Base-by-base conservation (phyloP, 2,888 invertebrate genomes). In the Elegia similella region DNA sequence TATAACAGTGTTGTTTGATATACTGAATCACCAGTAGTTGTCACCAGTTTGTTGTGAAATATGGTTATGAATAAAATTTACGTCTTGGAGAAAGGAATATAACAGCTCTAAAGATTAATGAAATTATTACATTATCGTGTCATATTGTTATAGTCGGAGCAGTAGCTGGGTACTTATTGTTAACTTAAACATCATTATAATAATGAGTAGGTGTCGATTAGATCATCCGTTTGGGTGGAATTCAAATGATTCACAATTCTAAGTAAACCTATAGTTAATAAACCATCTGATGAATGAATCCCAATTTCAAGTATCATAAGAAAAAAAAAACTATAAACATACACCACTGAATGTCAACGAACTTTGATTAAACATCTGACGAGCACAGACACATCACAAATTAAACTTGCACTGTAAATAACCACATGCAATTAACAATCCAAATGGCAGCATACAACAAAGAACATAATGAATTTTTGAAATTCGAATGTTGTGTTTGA, bases 191-290 rank as follows among this genome's bases (percentile, higher is more conserved):
- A 54, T 43, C 17, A 62, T 61, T 64, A 65, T 55, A 62, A 63
- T 67, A 66, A 59, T 60, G 59, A 65, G 87, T 86, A 76, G 86
- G 86, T 68, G 82, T 73, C 65, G 81, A 80, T 88, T 86, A 86
- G 83, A 73, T 88, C 88, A 88, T 79, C 48, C 32, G 16, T 43
- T 46, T 47, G 44, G 42, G 13, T 43, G 10, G 30, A 55, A 58
- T 61, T 52, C 42, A 50, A n/a, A 42, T 63, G 60, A 63, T 55
- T 64, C 64, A 63, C 29, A 50, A 44, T 46, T 44, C 34, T 44
- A 15, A 15, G 46, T 16, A 23, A 46, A 46, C 23, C 23, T 5
- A 42, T 42, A 42, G 17, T 38, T 50, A 50, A 15, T 42, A 42
- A 42, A 55, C 43, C 34, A 46, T 46, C 13, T 55, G 46, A 30